A percentile compares a stretch with the other conserved stretches of the same genome.
phyloP scores from a whole-genome alignment of 2,113 vertebrate species.

The Forbesichthys agassizii region DNA sequence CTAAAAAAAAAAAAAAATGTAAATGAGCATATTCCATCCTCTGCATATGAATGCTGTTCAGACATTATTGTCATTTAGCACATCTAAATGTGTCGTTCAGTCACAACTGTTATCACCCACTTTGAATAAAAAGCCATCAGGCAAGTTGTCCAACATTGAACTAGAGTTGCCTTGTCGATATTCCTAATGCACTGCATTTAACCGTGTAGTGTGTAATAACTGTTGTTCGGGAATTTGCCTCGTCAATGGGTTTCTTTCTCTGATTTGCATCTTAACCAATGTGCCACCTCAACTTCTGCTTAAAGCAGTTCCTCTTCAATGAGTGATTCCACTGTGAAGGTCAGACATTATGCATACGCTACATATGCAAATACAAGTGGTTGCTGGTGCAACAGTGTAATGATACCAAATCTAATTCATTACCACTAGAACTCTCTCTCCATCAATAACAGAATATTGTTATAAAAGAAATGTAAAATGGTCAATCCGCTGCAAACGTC shows the following conservation, averaged over 20 bases:
- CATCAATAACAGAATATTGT: background rate
- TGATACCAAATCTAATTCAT: too few relatives aligned
- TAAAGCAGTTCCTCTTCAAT: too few relatives aligned
- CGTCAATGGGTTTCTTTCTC: too few relatives aligned
- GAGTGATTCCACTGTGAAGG: too few relatives aligned
- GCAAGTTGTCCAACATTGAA: background rate
- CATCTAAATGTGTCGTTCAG: background rate
- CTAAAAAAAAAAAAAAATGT: background rate
- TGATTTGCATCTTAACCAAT: too few relatives aligned
- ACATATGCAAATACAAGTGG: too few relatives aligned
- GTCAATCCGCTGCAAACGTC: background rate
- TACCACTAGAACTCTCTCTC: background rate
- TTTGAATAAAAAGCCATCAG: background rate
- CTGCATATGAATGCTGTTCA: background rate
- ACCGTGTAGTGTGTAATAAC: too few relatives aligned
- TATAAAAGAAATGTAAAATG: background rate
- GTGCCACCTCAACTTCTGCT: too few relatives aligned
- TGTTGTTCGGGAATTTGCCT: too few relatives aligned
- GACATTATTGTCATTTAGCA: background rate
- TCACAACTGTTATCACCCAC: constrained; percentile 7
- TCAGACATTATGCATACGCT: too few relatives aligned
- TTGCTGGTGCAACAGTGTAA: too few relatives aligned
- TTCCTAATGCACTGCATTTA: too few relatives aligned
- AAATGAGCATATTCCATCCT: background rate
- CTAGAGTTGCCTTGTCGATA: background rate